phyloP scores from a whole-genome alignment of 2,888 invertebrate genomes.

The Dilophus febrilis region DNA sequence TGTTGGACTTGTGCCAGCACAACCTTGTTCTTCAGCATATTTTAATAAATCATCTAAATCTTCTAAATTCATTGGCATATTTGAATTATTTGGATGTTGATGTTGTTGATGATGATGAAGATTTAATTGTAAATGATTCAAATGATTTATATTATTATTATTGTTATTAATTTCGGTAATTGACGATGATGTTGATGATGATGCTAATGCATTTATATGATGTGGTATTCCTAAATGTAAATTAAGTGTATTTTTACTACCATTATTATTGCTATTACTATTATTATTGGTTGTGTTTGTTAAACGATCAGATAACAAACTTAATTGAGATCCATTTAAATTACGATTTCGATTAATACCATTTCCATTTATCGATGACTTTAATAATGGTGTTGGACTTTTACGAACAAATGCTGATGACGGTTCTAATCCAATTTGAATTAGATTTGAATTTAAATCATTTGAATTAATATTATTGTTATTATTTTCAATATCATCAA shows the following conservation, averaged over 20 bases:
- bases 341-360: constrained; percentile 25
- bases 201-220: constrained; percentile 4
- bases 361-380: constrained; percentile 31
- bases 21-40: constrained; percentile 53
- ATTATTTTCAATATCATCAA: constrained; percentile 20
- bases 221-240: constrained; percentile 15
- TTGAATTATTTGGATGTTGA: constrained; percentile 21
- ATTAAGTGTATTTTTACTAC: constrained; percentile 19
- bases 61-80: constrained; percentile 44
- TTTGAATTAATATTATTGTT: constrained; percentile 21
- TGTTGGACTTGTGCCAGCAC: constrained; percentile 8
- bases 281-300: constrained; percentile 8
- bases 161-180: constrained; percentile 34
- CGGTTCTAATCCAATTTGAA: constrained; percentile 43
- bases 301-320: constrained; percentile 24
- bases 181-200: constrained; percentile 5
- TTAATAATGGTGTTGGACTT: constrained; percentile 31
- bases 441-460: constrained; percentile 37
- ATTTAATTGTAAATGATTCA: no score
- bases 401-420: constrained; percentile 35
- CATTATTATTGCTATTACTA: no score
- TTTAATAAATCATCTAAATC: constrained; percentile 54
- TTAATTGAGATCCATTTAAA: constrained; percentile 30
- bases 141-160: constrained; percentile 8
- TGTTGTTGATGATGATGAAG: constrained; percentile 16